phyloP scores from a whole-genome alignment of 2,888 invertebrate species.

The Callosobruchus maculatus region DNA sequence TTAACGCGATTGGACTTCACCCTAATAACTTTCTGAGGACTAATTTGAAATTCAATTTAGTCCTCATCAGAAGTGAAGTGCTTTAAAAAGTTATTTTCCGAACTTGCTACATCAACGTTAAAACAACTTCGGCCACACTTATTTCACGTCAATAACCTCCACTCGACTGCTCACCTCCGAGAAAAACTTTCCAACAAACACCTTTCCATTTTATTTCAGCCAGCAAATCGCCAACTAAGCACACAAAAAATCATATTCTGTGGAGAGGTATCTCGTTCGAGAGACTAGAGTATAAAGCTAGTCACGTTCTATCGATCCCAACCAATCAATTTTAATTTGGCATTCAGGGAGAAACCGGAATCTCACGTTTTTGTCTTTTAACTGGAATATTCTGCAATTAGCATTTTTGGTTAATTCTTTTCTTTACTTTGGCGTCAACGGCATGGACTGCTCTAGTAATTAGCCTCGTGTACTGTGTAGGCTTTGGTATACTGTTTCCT shows the following conservation, averaged over 20 bases:
- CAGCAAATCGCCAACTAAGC: not conserved
- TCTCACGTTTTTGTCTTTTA: not conserved
- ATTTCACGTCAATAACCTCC: not conserved
- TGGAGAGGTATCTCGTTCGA: not conserved
- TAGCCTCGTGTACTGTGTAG: no score
- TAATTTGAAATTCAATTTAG: not conserved
- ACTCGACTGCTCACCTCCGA: not conserved
- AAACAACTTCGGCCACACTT: not conserved
- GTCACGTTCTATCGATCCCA: not conserved
- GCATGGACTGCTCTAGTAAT: no score
- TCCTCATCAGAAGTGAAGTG: not conserved
- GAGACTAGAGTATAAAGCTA: not conserved
- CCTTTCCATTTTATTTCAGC: not conserved
- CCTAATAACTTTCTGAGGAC: not conserved
- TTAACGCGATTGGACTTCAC: not conserved
- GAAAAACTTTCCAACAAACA: not conserved
- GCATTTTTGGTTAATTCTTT: not conserved
- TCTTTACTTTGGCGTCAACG: no score
- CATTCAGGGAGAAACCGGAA: not conserved
- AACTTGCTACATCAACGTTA: not conserved
- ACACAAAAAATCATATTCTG: not conserved
- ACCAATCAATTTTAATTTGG: not conserved
- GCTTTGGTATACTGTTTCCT: no score
- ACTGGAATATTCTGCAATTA: not conserved
- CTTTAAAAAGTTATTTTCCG: not conserved